These are phyloP conservation scores for Mythimna loreyi DNA, from an alignment of 2,888 invertebrate genomes.

Conservation along the genomic window DNA sequence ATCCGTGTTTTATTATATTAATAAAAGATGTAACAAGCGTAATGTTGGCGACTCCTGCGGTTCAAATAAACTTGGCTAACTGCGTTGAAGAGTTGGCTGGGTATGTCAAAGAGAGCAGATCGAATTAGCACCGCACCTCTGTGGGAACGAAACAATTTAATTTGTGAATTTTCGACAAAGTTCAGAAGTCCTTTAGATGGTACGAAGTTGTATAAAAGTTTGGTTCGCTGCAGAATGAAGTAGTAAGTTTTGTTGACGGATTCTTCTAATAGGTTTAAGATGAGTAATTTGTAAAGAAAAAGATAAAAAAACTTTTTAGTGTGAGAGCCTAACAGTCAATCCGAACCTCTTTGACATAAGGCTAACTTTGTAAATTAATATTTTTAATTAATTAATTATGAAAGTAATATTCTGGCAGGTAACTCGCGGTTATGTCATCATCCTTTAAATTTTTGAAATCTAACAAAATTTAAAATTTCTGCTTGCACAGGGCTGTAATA, in stretches of 20 bases:
- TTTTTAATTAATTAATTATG: too few relatives aligned
- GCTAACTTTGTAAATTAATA: too few relatives aligned
- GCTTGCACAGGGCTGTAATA: too few relatives aligned
- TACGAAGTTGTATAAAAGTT: constrained; percentile 47
- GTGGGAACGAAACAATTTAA: constrained; percentile 58
- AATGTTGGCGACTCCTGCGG: constrained; percentile 54
- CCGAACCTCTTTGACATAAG: too few relatives aligned
- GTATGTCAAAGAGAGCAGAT: constrained; percentile 63
- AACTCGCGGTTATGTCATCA: too few relatives aligned
- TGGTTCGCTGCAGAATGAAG: constrained; percentile 28
- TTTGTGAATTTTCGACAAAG: constrained; percentile 54
- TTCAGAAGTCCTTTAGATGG: constrained; percentile 24
- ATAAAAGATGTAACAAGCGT: constrained; percentile 54
- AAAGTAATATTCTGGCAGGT: too few relatives aligned
- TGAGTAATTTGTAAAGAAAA: not conserved
- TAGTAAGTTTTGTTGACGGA: constrained; percentile 34
- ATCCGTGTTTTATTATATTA: constrained; percentile 62
- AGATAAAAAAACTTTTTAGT: not conserved
- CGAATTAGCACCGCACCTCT: constrained; percentile 62
- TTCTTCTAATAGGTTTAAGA: constrained; percentile 6
- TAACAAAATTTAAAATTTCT: too few relatives aligned
- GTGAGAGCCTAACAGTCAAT: too few relatives aligned
- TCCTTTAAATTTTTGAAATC: too few relatives aligned
- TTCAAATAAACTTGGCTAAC: constrained; percentile 61
- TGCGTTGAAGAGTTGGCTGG: constrained; percentile 61